A percentile compares a stretch with the other conserved stretches of the same genome.
These are phyloP conservation scores for Morpho deidamia DNA, from an alignment of 2,888 invertebrate species.

Conservation along the genomic window DNA sequence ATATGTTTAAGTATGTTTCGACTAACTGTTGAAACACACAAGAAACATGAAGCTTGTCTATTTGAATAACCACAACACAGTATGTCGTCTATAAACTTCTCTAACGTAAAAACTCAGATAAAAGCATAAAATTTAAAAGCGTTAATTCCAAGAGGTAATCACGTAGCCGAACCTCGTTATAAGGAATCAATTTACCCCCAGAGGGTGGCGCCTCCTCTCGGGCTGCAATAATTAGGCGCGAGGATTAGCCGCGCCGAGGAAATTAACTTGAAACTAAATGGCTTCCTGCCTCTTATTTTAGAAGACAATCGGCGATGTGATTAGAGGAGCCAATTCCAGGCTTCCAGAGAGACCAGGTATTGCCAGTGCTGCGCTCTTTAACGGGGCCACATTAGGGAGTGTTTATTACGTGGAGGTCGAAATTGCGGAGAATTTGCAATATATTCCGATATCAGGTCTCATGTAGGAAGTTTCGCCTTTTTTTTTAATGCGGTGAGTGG, in stretches of 20 bases:
- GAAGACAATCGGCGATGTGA: constrained; percentile 34
- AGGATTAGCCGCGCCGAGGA: constrained; percentile 58
- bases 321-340: constrained; percentile 19
- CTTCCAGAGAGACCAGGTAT: constrained; percentile 6
- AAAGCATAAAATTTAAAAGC: constrained; percentile 16
- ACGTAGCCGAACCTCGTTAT: constrained; percentile 30
- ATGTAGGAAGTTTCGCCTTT: too few species aligned
- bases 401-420: constrained; percentile 14
- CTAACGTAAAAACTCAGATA: neutral
- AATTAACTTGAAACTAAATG: constrained; percentile 64
- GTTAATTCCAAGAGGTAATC: constrained; percentile 28
- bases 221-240: constrained; percentile 60
- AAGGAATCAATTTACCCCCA: constrained; percentile 37
- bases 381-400: constrained; percentile 2
- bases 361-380: constrained; percentile 5
- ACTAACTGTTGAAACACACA: too few species aligned
- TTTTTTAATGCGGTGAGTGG: too few species aligned
- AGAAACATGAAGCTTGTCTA: too few species aligned
- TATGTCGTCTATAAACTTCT: neutral
- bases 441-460: neutral
- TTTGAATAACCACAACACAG: neutral
- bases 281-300: constrained; percentile 32
- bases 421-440: neutral
- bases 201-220: constrained; percentile 13
- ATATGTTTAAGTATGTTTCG: too few species aligned